Evolutionary conservation across 1,140 invertebrate species (phyloP).

Genomic region (Hyphantria cunea): DNA sequence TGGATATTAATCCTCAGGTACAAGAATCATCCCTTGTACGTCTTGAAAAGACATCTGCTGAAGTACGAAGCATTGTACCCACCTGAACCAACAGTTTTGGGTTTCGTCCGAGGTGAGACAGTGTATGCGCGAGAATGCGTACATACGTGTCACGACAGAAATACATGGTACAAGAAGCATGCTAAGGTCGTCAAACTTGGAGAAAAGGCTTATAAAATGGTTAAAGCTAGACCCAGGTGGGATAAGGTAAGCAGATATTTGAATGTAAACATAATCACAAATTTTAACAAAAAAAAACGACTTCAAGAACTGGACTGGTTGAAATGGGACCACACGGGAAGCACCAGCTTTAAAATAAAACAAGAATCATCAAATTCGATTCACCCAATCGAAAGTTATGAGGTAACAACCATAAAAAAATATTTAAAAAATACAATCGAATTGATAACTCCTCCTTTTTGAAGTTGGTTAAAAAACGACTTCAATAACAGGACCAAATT

Average conservation of each 20-base stretch:
- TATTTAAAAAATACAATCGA: too few species aligned
- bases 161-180: constrained; percentile 92
- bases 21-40: constrained; percentile 98
- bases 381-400: too few species aligned
- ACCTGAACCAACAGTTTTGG: constrained; percentile 90
- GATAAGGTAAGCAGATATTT: constrained; percentile 85
- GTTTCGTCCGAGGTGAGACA: constrained; percentile 92
- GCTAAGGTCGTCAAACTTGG: constrained; percentile 92
- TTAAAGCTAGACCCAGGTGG: constrained; percentile 95
- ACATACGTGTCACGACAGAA: constrained; percentile 90
- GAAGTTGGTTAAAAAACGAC: too few species aligned
- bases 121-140: constrained; percentile 96
- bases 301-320: too few species aligned
- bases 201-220: constrained; percentile 96
- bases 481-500: too few species aligned
- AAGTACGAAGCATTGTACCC: constrained; percentile 99
- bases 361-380: too few species aligned
- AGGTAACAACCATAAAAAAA: too few species aligned
- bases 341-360: too few species aligned
- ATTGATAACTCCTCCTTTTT: too few species aligned
- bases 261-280: background rate
- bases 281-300: too few species aligned
- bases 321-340: too few species aligned
- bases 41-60: constrained; percentile 92
- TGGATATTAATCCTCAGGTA: constrained; percentile 82